A percentile compares a stretch with the other conserved stretches of the same genome.
phyloP scores from a whole-genome alignment of 2,797 vertebrate species.

The Sebastes glaucus region DNA sequence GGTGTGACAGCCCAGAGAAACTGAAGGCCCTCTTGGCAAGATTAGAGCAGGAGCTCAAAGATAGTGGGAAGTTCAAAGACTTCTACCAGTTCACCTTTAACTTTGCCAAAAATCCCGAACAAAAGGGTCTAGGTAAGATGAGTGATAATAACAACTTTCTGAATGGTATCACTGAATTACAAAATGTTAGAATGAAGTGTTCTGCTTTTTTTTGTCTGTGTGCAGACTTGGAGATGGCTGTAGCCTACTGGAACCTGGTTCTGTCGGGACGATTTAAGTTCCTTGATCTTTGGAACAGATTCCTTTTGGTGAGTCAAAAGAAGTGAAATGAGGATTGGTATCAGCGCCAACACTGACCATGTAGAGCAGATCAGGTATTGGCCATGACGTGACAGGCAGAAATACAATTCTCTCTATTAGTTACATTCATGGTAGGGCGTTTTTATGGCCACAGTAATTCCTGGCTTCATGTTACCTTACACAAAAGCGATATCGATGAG shows the following conservation, averaged over 20 bases:
- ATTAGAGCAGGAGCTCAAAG: constrained; percentile 96
- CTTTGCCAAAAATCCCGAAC: constrained; percentile 97
- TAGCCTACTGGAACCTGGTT: constrained; percentile 99
- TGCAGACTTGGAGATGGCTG: constrained; percentile 97
- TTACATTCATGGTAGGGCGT: neutral
- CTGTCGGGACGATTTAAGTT: constrained; percentile 97
- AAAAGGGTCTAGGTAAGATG: constrained; percentile 94
- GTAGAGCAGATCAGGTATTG: neutral
- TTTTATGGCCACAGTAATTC: neutral
- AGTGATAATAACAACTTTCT: neutral
- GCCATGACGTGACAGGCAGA: neutral
- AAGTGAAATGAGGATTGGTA: neutral
- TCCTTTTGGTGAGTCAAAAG: constrained; percentile 92
- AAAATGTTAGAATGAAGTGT: neutral
- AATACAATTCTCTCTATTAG: neutral
- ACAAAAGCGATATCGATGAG: neutral
- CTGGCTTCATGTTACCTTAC: neutral
- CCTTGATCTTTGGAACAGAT: constrained; percentile 98
- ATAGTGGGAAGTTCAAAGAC: constrained; percentile 93
- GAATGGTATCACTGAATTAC: neutral
- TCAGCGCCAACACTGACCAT: neutral
- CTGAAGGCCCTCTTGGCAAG: constrained; percentile 91
- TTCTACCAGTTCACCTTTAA: constrained; percentile 99
- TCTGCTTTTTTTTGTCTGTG: constrained; percentile 50
- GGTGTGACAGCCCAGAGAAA: constrained; percentile 95